These are phyloP conservation scores for Malurus splendens DNA, from an alignment of 2,797 vertebrate genomes.

Conservation along the genomic window DNA sequence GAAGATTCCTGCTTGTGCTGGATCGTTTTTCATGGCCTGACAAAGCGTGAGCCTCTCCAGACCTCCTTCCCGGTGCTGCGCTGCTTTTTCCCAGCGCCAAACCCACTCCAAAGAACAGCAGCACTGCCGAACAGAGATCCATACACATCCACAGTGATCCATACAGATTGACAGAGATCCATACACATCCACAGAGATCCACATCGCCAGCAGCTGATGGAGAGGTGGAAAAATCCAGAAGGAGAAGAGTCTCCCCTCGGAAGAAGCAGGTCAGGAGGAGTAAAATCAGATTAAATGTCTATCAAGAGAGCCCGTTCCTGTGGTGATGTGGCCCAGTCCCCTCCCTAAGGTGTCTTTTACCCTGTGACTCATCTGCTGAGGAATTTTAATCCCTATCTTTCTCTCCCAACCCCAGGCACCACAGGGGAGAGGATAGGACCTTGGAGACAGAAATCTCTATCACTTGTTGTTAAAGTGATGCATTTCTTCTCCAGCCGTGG, in stretches of 20 bases:
- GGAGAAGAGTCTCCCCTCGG: neutral
- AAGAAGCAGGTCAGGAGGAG: neutral
- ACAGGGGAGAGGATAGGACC: neutral
- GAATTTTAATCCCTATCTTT: neutral
- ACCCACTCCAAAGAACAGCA: neutral
- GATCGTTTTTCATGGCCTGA: neutral
- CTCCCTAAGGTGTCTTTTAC: slow-evolving; percentile 6
- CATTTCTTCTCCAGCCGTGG: neutral
- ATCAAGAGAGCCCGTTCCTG: neutral
- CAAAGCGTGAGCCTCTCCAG: neutral
- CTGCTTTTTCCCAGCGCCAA: accelerated
- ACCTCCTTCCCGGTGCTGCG: neutral
- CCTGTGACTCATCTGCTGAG: neutral
- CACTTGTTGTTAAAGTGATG: neutral
- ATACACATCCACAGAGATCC: neutral
- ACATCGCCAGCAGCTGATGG: accelerated
- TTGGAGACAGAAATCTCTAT: neutral
- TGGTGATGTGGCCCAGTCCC: neutral
- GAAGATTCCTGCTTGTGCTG: neutral
- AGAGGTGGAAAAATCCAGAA: neutral
- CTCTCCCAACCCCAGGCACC: neutral
- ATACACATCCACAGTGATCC: too few species aligned
- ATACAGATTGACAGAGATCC: neutral
- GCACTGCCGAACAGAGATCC: accelerated
- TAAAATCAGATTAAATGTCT: neutral